Evolutionary conservation across 2,797 vertebrate genomes (phyloP), one percentile per base, ranked within the genome.

Genomic region (Pteronotus mesoamericanus): DNA sequence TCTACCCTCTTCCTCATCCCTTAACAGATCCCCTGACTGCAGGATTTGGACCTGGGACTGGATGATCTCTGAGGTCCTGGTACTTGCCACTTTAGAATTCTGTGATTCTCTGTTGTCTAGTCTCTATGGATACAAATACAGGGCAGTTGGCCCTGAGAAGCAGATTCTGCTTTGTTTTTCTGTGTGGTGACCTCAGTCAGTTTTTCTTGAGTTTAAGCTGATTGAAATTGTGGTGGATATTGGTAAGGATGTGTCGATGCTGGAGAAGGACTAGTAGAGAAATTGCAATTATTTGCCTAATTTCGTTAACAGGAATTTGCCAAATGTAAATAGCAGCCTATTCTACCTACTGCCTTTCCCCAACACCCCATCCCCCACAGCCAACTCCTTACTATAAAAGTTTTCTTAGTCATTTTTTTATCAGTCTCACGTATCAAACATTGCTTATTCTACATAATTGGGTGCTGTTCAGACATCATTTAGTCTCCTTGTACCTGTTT

Each of bases 61-160:
- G 74, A 86, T 93, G 86, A 95, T 92, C 92, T 95, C 87, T 64
- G 44, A 95, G 75, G 94, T 86, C 89, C 26, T 2, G 37, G 94
- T 68, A 82, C 92, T 96, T 96, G 92, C 95, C 32, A 0, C 82
- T 94, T 59, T 92, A 72, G 68, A 91, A 94, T 85, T 94, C 59
- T 94, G 64, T 95, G 77, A 91, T 94, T 96, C 71, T 95, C 80
- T 97, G 80, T 97, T 96, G 77, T 95, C 61, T 91, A 88, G 94
- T 97, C 85, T 96, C 96, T 97, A 93, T 96, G 97, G 97, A 91
- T 94, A 96, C 97, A 95, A 85, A 80, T 93, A 75, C 39, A 93
- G 57, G 96, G 74, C 37, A 72, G 37, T 95, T 95, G 89, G 86
- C 94, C 34, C 29, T 51, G 46, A 89, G 61, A 94, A 85, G 26